Base-by-base conservation (phyloP, 2,113 vertebrate genomes). In the Cryptomyrus ogoouensis region DNA sequence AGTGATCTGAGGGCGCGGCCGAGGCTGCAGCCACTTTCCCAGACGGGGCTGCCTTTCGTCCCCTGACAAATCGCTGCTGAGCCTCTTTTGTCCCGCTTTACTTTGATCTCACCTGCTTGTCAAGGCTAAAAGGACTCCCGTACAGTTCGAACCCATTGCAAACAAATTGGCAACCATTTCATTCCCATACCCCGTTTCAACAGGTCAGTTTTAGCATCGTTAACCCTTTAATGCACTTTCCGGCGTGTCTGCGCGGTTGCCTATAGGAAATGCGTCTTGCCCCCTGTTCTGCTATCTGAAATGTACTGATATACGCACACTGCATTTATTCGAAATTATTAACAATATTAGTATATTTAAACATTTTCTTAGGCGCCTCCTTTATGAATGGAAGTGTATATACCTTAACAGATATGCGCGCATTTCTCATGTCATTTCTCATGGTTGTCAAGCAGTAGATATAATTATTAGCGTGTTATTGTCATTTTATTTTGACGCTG, bases 91-190 rank as follows among this genome's bases (percentile, higher is more conserved):
- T 98, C 96, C 95, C 89, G 84, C 83, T 19, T 83, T 91, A 93
- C 97, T 98, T 98, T 98, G 97, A 98, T 98, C 97, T 98, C 96
- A 98, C 97, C 97, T 98, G 97, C 97, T 96, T 97, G 97, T 97
- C 97, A 97, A 95, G 93, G 92, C 94, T 93, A 95, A 96, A 96
- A 97, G 95, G 96, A 96, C 95, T 96, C 96, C 96, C 90, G 96
- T 97, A 97, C 97, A 97, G 97, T 97, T 95, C 96, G 96, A 97
- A 95, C 95, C 94, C 97, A 96, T 93, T 95, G 96, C 96, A 97
- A 97, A 97, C 96, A 97, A 97, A 97, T 97, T 97, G 96, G 96
- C 95, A 97, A 96, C 95, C 94, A 95, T 96, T 96, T 96, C 95
- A 94, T 95, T 95, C 95, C 93, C 91, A 92, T 95, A 93, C 94